Evolutionary conservation across 2,888 invertebrate species (phyloP), one percentile per base, ranked within the genome.

Genomic region (Drosophila recens): DNA sequence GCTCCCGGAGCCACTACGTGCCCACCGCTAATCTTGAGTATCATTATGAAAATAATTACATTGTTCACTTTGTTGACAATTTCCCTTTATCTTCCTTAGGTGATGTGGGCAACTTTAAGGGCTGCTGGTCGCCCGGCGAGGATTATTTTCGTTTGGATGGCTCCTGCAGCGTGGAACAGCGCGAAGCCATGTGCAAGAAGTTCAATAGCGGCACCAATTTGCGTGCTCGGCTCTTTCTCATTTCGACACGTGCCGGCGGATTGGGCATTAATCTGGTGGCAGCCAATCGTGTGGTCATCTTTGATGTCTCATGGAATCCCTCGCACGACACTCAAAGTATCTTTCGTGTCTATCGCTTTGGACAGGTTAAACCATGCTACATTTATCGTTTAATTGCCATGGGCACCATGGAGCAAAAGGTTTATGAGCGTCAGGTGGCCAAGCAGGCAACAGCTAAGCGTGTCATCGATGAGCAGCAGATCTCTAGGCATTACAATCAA

Each of bases 281-380:
- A 0, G 99, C 99, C 0, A 99, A 99, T 93, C 95, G 99, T 58
- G 99, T 99, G 0, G 96, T 99, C 4, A 98, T 99, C 72, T 99
- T 99, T 92, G 99, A 99, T 93, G 98, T 98, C 0, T 98, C 98
- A 1, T 99, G 99, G 99, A 99, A 99, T 94, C 99, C 99, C 0
- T 97, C 98, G 0, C 97, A 99, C 91, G 99, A 99, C 91, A 96
- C 98, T 23, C 99, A 99, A 94, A 98, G 98, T 91, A 98, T 99
- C 91, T 99, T 99, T 94, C 95, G 99, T 75, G 97, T 99, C 20
- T 99, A 98, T 92, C 95, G 99, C 62, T 99, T 99, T 92, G 99
- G 99, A 0, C 99, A 99, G 93, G 96, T 95, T 75, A 99, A 99
- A 91, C 99, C 99, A 0, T 98, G 98, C 90, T 99, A 98, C 90